Evolutionary conservation across 1,140 invertebrate genomes (phyloP), one percentile per base, ranked within the genome.

Genomic region (Venturia canescens): DNA sequence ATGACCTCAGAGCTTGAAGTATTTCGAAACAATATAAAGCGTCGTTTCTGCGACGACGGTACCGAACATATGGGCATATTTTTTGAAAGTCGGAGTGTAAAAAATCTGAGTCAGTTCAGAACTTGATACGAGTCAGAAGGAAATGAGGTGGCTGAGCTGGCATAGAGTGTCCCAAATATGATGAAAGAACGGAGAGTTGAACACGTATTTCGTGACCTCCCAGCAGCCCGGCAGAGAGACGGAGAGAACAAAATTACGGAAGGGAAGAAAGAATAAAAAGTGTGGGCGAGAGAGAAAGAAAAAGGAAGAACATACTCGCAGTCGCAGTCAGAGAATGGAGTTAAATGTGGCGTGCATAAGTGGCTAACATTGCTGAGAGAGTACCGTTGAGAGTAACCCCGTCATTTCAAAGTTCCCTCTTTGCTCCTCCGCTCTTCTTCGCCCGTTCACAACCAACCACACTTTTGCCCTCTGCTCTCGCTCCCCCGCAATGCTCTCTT

Each of bases 321-420:
- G 75, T 77, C 57, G 75, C 57, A 77, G 75, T 77, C 80, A 82
- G 50, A 84, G 83, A 86, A 86, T 84, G 80, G 84, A 85, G 87
- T 87, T 87, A 87, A 87, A 87, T 87, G 87, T 84, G 85, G 84
- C 86, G 85, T 86, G 82, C 85, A 87, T 86, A 88, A 88, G 85
- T 88, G 80, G 74, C 67, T 81, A 77, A 81, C 80, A 79, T 84
- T 84, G 83, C 80, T 79, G 74, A 83, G 70, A 72, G 76, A 63
- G 77, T 34, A 77, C 57, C 75, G 60, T 44, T 77, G 70, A 84
- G 83, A 79, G 71, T 69, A 31, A 79, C 50, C 79, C 72, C 48
- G 50, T 79, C 80, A 38, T 34, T 50, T 67, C 31, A 18, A 23
- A 53, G 21, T 70, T 66, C 63, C 83, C 80, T 77, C 34, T 66